Conservation (phyloP, 2,797 vertebrate species). For the Botia kubotai region DNA sequence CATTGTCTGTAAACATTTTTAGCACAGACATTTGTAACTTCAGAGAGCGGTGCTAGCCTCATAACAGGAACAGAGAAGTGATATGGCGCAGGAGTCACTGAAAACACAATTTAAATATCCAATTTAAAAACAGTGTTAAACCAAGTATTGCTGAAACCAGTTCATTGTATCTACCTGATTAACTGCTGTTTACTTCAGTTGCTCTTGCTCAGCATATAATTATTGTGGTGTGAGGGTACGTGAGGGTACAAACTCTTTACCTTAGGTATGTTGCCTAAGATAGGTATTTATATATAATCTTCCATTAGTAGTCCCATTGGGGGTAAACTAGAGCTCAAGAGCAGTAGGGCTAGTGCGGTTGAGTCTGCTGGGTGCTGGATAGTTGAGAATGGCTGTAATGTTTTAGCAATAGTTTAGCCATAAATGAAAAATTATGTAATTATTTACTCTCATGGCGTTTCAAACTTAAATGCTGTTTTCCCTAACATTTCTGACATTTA, state of each 20-base stretch:
- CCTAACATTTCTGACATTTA: too few relatives aligned
- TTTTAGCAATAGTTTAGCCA: not conserved
- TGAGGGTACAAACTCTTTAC: not conserved
- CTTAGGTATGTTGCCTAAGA: not conserved
- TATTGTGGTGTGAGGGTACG: constrained; percentile 17
- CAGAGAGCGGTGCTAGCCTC: too few relatives aligned
- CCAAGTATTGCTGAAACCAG: constrained; percentile 1
- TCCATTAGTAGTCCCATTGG: not conserved
- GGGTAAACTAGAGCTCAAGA: too few relatives aligned
- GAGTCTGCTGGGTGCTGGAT: not conserved
- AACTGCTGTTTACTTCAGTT: constrained; percentile 24
- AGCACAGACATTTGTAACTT: too few relatives aligned
- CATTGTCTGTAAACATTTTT: too few relatives aligned
- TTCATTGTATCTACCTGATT: too few relatives aligned
- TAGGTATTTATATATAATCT: not conserved
- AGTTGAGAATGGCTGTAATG: not conserved
- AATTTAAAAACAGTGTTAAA: not conserved
- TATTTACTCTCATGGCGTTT: too few relatives aligned
- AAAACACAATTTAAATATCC: not conserved
- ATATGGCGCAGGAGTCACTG: too few relatives aligned
- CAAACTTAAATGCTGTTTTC: too few relatives aligned
- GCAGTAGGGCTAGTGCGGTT: not conserved
- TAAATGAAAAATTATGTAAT: too few relatives aligned
- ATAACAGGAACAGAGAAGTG: too few relatives aligned
- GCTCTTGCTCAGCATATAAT: not conserved